Percentiles rank a stretch among this genome's conserved stretches.
Evolutionary conservation across 1,140 invertebrate species (phyloP).

Genomic region (Mya arenaria): DNA sequence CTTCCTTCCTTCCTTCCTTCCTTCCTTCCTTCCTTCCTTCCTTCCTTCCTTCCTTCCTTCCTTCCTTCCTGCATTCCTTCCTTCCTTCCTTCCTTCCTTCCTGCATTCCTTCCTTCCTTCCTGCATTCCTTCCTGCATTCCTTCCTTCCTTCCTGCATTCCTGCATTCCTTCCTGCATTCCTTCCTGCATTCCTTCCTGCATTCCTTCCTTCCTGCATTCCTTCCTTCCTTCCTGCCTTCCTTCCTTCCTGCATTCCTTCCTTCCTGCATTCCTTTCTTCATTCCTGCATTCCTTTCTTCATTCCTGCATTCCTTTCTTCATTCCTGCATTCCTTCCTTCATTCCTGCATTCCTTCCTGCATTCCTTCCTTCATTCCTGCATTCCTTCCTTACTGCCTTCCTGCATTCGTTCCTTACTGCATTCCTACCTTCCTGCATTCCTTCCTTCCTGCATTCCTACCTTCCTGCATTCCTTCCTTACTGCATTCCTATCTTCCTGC

Average conservation of each 20-base stretch:
- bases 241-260: too few species aligned
- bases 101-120: neutral
- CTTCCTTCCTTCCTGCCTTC: too few species aligned
- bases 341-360: constrained; percentile 3
- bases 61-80: neutral
- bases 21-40: neutral
- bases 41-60: neutral
- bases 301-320: neutral
- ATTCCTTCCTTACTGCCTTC: constrained; percentile 10
- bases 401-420: neutral
- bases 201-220: too few species aligned
- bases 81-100: neutral
- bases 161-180: too few species aligned
- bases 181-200: too few species aligned
- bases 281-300: neutral
- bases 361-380: constrained; percentile 1
- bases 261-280: neutral
- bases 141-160: neutral
- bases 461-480: constrained; percentile 10
- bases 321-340: neutral
- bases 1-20: neutral
- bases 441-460: neutral
- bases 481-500: neutral
- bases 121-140: neutral
- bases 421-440: neutral